phyloP scores from a whole-genome alignment of 2,113 vertebrate genomes.

The Pogona vitticeps region DNA sequence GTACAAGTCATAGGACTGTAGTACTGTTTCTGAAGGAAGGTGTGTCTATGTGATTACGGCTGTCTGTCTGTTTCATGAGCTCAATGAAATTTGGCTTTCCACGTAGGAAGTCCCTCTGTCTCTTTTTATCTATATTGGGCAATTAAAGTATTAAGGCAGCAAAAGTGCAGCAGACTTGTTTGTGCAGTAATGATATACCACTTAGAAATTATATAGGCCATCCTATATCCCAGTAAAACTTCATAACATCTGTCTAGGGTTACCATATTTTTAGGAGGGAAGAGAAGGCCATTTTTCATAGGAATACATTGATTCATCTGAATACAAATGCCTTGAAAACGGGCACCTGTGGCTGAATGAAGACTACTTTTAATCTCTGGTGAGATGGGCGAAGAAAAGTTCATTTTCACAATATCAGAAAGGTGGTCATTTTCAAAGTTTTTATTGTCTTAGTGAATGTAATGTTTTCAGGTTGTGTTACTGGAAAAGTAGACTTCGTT shows the following conservation, averaged over 20 bases:
- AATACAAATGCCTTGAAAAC: neutral
- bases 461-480: neutral
- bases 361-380: neutral
- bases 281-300: too few relatives aligned
- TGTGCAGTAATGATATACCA: neutral
- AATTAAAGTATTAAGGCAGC: constrained; percentile 33
- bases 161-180: neutral
- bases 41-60: neutral
- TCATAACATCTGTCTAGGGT: constrained; percentile 2
- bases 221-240: neutral
- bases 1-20: neutral
- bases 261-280: neutral
- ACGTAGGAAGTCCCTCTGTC: neutral
- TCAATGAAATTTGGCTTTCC: neutral
- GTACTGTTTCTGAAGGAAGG: constrained; percentile 13
- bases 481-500: neutral
- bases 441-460: neutral
- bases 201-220: neutral
- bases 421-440: neutral
- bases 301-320: neutral
- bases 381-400: neutral
- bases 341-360: neutral
- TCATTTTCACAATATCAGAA: neutral
- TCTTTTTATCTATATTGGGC: neutral
- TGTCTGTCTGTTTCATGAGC: neutral